phyloP scores from a whole-genome alignment of 1,140 invertebrate species.

The Mesaphorura yosii region DNA sequence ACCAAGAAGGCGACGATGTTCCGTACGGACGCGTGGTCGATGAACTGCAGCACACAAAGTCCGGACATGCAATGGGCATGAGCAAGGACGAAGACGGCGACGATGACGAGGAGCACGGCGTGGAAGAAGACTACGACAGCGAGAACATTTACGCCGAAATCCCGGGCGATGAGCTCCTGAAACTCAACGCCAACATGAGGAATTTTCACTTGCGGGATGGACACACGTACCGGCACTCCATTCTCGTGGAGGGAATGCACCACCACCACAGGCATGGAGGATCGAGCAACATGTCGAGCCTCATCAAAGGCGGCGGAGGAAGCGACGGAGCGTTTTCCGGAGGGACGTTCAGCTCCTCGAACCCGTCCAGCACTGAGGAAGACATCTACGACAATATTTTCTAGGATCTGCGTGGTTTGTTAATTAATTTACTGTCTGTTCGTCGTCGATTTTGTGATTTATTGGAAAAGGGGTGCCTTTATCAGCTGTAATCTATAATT shows the following conservation, averaged over 20 bases:
- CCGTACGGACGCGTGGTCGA: slow-evolving; percentile 27
- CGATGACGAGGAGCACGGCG: slow-evolving; percentile 25
- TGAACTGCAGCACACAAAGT: slow-evolving; percentile 25
- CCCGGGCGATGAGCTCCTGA: too few species aligned
- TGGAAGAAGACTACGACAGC: too few species aligned
- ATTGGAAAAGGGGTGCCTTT: too few species aligned
- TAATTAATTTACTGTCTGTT: background rate
- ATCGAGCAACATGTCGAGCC: slow-evolving; percentile 26
- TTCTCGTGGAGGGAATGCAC: slow-evolving; percentile 13
- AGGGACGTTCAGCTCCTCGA: slow-evolving; percentile 29
- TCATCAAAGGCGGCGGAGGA: slow-evolving; percentile 25
- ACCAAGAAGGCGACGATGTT: slow-evolving; percentile 4
- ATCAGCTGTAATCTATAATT: too few species aligned
- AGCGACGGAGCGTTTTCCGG: slow-evolving; percentile 29
- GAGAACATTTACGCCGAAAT: slow-evolving; percentile 31
- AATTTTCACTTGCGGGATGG: too few species aligned
- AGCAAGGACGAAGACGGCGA: too few species aligned
- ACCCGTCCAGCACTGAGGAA: slow-evolving; percentile 28
- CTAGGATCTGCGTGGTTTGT: slow-evolving; percentile 7
- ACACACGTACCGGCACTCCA: too few species aligned
- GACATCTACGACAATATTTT: slow-evolving; percentile 30
- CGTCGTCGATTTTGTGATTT: background rate
- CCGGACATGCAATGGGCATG: too few species aligned
- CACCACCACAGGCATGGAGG: slow-evolving; percentile 13
- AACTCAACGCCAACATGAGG: slow-evolving; percentile 22